A percentile compares a stretch with the other conserved stretches of the same genome.
Evolutionary conservation across 1,140 invertebrate genomes (phyloP).

Genomic region (Drosophila nigrodunni): DNA sequence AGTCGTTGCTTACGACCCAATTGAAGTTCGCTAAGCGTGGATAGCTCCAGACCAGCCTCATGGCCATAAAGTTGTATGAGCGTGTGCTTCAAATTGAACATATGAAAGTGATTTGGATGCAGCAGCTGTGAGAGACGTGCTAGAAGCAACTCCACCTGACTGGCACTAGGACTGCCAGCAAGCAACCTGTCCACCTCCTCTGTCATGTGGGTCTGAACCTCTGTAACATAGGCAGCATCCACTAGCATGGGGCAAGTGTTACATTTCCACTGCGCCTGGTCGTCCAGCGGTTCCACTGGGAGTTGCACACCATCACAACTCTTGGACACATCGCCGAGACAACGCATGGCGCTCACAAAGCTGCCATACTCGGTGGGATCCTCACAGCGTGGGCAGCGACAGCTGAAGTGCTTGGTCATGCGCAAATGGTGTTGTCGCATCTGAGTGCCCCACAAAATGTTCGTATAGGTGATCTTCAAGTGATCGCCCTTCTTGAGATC

Average conservation of each 20-base stretch:
- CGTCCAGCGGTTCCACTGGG: constrained; percentile 88
- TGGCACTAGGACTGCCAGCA: constrained; percentile 86
- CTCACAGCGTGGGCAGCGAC: constrained; percentile 89
- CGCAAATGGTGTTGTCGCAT: constrained; percentile 91
- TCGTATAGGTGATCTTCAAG: constrained; percentile 93
- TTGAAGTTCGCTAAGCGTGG: constrained; percentile 86
- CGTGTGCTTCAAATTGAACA: constrained; percentile 91
- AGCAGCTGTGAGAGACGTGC: constrained; percentile 88
- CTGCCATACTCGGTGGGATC: constrained; percentile 92
- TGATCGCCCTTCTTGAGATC: constrained; percentile 89
- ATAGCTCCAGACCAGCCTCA: constrained; percentile 86
- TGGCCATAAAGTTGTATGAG: constrained; percentile 91
- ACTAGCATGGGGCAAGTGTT: constrained; percentile 88
- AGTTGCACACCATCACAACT: constrained; percentile 87
- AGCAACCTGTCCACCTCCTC: constrained; percentile 90
- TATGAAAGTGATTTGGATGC: constrained; percentile 93
- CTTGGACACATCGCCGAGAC: constrained; percentile 86
- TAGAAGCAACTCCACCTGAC: constrained; percentile 87
- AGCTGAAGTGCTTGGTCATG: constrained; percentile 92
- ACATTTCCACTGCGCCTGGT: constrained; percentile 91
- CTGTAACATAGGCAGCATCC: constrained; percentile 85
- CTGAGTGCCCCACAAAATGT: constrained; percentile 93
- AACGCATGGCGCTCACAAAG: constrained; percentile 90
- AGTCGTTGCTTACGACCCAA: constrained; percentile 88
- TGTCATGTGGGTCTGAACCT: constrained; percentile 88